Evolutionary conservation across 1,140 invertebrate species (phyloP), one percentile per base, ranked within the genome.

Genomic region (Halictus rubicundus): DNA sequence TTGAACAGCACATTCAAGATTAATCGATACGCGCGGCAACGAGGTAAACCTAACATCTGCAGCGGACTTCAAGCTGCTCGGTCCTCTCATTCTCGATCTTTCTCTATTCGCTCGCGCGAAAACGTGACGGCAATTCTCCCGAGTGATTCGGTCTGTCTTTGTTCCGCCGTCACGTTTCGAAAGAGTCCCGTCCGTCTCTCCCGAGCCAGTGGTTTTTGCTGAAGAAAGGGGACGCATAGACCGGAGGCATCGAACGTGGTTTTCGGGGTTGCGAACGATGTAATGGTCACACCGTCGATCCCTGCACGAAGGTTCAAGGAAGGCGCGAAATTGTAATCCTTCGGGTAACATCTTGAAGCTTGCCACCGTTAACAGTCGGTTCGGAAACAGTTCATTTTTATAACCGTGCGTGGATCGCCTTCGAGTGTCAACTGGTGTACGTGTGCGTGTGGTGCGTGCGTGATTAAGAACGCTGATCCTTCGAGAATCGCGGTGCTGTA

Each of bases 241-340:
- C 9, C 39, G 21, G 8, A 14, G 23, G 1, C n/a, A 54, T 52
- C 19, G 39, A 32, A 32, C 57, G 25, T 25, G 27, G n/a, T 19
- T 7, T 52, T 27, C n/a, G 4, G 4, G 4, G 49, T 46, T 27
- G 59, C 46, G 42, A 46, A 72, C 14, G 60, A 71, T 76, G 65
- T 52, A 59, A 23, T 59, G 46, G 68, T 78, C 59, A 78, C 59
- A 46, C 42, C 42, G 68, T 7, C 27, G 25, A 5, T 72, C 23
- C 39, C 52, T 16, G 27, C 8, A 19, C 54, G 14, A n/a, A 64
- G 57, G 19, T 21, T 64, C 46, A 14, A 65, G 21, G 25, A 64
- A 72, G 37, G 60, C 76, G 76, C 46, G 60, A 78, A 78, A 72
- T n/a, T n/a, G n/a, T 23, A 7, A 69, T 27, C 19, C 4, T 27